These are phyloP conservation scores for Falco peregrinus DNA, from an alignment of 2,797 vertebrate species.

Conservation along the genomic window DNA sequence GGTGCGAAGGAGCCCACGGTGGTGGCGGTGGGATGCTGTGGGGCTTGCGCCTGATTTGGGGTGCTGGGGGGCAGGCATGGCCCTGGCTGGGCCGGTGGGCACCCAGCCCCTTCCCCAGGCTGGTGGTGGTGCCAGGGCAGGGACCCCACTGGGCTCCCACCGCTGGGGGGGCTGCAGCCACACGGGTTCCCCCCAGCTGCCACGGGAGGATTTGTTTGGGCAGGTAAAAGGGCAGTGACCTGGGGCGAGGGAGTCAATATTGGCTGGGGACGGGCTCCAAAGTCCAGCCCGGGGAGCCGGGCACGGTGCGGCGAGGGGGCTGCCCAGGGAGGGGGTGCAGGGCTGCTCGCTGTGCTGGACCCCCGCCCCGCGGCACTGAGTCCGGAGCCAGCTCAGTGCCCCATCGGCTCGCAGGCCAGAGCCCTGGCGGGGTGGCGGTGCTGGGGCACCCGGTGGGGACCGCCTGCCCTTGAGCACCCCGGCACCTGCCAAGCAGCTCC, in stretches of 20 bases:
- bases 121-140: neutral
- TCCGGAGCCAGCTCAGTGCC: neutral
- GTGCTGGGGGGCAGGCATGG: neutral
- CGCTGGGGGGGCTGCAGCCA: neutral
- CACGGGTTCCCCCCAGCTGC: neutral
- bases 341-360: accelerated
- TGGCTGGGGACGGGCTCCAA: slow-evolving; percentile 4
- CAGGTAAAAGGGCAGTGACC: neutral
- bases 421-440: accelerated
- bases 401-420: accelerated
- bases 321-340: neutral
- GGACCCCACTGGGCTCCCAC: too few species aligned
- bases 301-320: accelerated
- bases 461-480: neutral
- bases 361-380: neutral
- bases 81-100: neutral
- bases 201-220: neutral
- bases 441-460: neutral
- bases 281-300: neutral
- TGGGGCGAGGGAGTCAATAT: neutral
- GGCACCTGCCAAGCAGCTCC: neutral
- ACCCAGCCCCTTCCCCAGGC: neutral
- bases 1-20: neutral
- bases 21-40: accelerated
- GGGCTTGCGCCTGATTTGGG: neutral